A percentile compares a stretch with the other conserved stretches of the same genome.
phyloP scores from a whole-genome alignment of 2,888 invertebrate genomes.

The Lissocephala sabroskyi region DNA sequence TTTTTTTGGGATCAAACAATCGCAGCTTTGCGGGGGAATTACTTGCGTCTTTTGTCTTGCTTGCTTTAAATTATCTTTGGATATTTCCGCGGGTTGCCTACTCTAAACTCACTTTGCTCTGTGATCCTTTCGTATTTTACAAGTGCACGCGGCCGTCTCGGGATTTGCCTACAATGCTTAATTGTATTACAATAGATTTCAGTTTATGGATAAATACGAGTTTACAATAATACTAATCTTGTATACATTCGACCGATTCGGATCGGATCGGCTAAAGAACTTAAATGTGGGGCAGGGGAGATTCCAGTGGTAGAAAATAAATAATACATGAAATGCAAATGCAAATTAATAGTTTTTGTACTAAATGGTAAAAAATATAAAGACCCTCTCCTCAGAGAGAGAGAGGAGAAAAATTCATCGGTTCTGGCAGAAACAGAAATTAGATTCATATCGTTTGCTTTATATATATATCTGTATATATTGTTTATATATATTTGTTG shows the following conservation, averaged over 20 bases:
- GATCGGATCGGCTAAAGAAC: too few relatives aligned
- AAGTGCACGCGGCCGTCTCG: too few relatives aligned
- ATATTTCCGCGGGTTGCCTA: constrained; percentile 40
- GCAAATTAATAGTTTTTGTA: constrained; percentile 44
- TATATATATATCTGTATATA: too few relatives aligned
- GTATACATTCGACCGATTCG: constrained; percentile 23
- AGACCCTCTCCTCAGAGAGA: too few relatives aligned
- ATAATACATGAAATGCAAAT: constrained; percentile 18
- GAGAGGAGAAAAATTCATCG: too few relatives aligned
- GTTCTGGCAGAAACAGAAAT: too few relatives aligned
- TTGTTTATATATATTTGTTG: too few relatives aligned
- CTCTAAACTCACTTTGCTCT: constrained; percentile 46
- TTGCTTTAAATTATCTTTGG: constrained; percentile 55
- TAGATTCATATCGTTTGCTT: too few relatives aligned
- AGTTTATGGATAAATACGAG: constrained; percentile 26
- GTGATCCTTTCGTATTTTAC: constrained; percentile 32
- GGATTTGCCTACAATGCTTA: constrained; percentile 18
- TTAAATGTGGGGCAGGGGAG: too few relatives aligned
- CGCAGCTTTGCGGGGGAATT: constrained; percentile 18
- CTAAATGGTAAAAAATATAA: constrained; percentile 39
- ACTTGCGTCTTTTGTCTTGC: constrained; percentile 39
- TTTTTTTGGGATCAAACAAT: constrained; percentile 27
- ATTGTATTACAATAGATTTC: constrained; percentile 28
- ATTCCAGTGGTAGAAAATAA: constrained; percentile 24
- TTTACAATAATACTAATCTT: background rate